Evolutionary conservation across 1,140 invertebrate genomes (phyloP).

Genomic region (Drosophila bocqueti): DNA sequence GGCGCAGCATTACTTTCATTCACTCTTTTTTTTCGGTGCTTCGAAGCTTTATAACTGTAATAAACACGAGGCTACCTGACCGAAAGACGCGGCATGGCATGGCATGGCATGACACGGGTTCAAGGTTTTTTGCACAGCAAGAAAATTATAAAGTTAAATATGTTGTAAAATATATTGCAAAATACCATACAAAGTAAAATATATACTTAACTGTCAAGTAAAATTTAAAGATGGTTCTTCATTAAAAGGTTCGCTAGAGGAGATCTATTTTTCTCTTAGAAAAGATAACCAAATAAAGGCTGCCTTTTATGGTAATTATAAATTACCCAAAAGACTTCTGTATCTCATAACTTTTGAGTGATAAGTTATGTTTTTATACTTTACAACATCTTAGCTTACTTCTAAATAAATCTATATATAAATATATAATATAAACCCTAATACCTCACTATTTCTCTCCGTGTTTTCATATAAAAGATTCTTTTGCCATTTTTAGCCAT

Average conservation of each 20-base stretch:
- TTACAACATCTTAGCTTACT: neutral
- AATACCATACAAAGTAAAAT: neutral
- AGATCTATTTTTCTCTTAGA: neutral
- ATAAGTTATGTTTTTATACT: neutral
- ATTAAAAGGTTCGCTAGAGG: neutral
- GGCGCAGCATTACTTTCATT: slow-evolving; percentile 75
- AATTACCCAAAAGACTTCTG: neutral
- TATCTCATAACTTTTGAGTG: too few relatives aligned
- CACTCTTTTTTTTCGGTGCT: slow-evolving; percentile 57
- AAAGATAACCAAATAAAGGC: neutral
- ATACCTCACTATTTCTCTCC: neutral
- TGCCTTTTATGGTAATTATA: neutral
- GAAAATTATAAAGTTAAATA: neutral
- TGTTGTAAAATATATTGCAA: neutral
- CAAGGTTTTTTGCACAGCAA: slow-evolving; percentile 59
- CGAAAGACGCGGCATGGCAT: slow-evolving; percentile 4
- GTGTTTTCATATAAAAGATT: slow-evolving; percentile 36
- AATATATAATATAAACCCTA: too few relatives aligned
- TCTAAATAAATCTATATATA: too few relatives aligned
- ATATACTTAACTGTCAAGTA: neutral
- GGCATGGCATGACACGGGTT: slow-evolving; percentile 50
- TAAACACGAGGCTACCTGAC: slow-evolving; percentile 63
- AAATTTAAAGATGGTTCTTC: neutral
- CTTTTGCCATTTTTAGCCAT: slow-evolving; percentile 54
- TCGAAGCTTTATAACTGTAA: slow-evolving; percentile 74